These are phyloP conservation scores for Pelosia muscerda DNA, from an alignment of 2,888 invertebrate species.

Conservation along the genomic window DNA sequence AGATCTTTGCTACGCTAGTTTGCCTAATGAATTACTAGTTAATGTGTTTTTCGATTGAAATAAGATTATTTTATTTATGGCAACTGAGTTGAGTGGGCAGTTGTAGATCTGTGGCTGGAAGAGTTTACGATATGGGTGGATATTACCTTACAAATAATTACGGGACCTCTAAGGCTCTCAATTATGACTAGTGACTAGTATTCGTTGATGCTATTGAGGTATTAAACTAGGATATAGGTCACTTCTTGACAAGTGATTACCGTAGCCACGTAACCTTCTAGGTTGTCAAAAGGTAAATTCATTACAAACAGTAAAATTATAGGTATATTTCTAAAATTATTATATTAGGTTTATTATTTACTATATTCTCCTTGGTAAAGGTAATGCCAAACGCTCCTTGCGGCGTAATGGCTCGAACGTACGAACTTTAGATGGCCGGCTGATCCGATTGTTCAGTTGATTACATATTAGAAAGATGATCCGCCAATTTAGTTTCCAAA, in stretches of 20 bases:
- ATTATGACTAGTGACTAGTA: not conserved
- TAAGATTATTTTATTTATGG: conserved; percentile 43
- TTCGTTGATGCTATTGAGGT: not conserved
- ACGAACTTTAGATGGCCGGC: no score
- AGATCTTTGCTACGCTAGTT: conserved; percentile 69
- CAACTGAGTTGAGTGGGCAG: conserved; percentile 39
- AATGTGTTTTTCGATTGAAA: conserved; percentile 57
- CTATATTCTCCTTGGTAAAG: no score
- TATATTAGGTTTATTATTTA: no score
- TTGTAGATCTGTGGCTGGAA: not conserved
- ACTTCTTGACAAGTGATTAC: no score
- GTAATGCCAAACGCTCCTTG: no score
- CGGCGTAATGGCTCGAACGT: no score
- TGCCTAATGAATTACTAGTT: conserved; percentile 77
- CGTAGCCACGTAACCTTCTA: not conserved
- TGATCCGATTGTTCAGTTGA: not conserved
- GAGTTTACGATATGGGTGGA: not conserved
- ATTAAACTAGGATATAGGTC: not conserved
- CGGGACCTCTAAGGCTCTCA: not conserved
- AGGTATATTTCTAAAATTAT: no score
- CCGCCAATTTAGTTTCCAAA: not conserved
- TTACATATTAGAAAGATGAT: not conserved
- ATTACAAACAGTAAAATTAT: no score
- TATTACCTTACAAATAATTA: conserved; percentile 1
- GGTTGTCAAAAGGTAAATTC: no score